phyloP scores from a whole-genome alignment of 2,113 vertebrate genomes.

The Cyanoliseus patagonus region DNA sequence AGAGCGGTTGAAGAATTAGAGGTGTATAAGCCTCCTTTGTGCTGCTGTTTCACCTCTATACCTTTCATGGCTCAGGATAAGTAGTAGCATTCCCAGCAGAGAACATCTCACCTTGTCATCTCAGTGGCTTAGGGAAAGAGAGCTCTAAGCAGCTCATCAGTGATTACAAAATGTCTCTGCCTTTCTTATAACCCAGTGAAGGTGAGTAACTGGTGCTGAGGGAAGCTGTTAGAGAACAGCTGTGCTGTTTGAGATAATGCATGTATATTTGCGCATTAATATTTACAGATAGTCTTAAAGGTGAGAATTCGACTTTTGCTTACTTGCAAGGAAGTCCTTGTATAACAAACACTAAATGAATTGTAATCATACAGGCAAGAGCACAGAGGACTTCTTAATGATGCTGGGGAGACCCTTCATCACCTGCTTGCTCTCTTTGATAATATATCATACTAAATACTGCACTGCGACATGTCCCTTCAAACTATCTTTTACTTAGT shows the following conservation, averaged over 20 bases:
- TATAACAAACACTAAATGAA: neutral
- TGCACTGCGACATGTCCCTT: neutral
- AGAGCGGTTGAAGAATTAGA: neutral
- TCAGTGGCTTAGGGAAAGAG: neutral
- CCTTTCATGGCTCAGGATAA: neutral
- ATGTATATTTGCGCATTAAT: neutral
- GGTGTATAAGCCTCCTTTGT: neutral
- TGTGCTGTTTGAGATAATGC: slow-evolving; percentile 12
- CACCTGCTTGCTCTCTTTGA: neutral
- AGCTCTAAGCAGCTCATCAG: neutral
- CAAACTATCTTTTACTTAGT: neutral
- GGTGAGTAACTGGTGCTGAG: neutral
- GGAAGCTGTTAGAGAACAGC: neutral
- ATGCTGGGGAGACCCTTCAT: neutral
- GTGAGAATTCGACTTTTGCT: neutral
- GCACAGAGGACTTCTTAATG: neutral
- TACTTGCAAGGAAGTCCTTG: neutral
- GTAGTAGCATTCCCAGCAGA: neutral
- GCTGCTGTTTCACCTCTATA: neutral
- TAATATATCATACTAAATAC: neutral
- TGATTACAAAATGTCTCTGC: neutral
- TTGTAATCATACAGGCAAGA: neutral
- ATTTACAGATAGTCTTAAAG: neutral
- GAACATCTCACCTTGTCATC: neutral
- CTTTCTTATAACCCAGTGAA: neutral